Percentiles rank a stretch among this genome's conserved stretches.
phyloP scores from a whole-genome alignment of 2,113 vertebrate genomes.

The Diadophis punctatus region DNA sequence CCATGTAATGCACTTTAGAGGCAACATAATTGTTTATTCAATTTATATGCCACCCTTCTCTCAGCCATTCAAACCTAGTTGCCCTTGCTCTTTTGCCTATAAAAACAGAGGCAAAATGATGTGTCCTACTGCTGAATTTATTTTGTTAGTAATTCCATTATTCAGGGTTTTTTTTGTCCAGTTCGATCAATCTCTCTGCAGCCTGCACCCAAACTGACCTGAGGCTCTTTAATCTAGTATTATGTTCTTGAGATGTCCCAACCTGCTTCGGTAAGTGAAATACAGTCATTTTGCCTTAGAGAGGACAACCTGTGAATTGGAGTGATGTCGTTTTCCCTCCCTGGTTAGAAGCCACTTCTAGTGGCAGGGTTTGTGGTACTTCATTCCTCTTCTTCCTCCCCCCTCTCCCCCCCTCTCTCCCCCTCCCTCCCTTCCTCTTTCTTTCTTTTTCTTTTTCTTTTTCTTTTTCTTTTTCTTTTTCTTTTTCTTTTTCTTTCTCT shows the following conservation, averaged over 20 bases:
- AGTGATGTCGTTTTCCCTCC: not conserved
- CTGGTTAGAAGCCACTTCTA: no score
- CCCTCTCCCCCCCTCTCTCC: no score
- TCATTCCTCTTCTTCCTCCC: no score
- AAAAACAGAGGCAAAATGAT: not conserved
- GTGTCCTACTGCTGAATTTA: not conserved
- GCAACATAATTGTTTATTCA: not conserved
- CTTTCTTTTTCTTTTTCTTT: no score
- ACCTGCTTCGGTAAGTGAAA: not conserved
- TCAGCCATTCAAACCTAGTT: not conserved
- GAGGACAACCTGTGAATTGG: not conserved
- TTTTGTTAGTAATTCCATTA: not conserved
- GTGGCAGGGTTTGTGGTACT: no score
- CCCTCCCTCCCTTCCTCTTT: no score
- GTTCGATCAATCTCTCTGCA: not conserved
- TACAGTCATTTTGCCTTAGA: not conserved
- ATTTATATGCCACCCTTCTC: not conserved
- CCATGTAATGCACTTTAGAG: not conserved
- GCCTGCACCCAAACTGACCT: not conserved
- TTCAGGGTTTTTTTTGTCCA: not conserved
- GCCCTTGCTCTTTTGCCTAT: not conserved
- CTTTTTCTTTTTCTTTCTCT: no score
- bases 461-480: no score
- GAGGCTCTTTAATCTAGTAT: not conserved
- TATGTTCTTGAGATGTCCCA: not conserved